These are phyloP conservation scores for Eriosoma lanigerum DNA, from an alignment of 1,140 invertebrate genomes.

Conservation along the genomic window DNA sequence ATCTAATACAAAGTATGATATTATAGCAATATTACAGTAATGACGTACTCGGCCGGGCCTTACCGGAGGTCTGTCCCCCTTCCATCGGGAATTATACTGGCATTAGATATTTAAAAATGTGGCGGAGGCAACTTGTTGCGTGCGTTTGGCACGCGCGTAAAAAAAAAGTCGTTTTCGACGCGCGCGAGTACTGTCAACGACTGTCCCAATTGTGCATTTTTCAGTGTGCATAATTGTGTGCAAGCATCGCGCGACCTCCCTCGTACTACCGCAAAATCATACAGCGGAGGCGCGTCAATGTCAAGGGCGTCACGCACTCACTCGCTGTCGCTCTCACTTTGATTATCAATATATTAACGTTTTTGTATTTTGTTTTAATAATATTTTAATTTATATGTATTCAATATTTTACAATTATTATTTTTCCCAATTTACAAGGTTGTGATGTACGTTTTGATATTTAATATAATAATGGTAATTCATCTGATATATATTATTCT, in stretches of 20 bases:
- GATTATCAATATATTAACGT: too few relatives aligned
- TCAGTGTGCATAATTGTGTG: background rate
- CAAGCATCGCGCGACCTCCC: background rate
- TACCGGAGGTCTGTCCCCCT: background rate
- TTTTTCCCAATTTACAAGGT: too few relatives aligned
- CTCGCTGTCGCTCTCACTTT: background rate
- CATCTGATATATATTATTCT: too few relatives aligned
- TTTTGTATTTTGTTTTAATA: too few relatives aligned
- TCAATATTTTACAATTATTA: too few relatives aligned
- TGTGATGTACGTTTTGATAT: too few relatives aligned
- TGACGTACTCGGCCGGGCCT: background rate
- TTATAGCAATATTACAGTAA: too few relatives aligned
- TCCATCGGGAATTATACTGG: background rate
- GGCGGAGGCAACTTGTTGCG: background rate
- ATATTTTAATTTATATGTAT: too few relatives aligned
- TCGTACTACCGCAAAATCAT: background rate
- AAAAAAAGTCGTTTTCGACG: background rate
- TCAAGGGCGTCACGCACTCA: background rate
- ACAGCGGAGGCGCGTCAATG: background rate
- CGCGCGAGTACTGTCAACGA: too few relatives aligned
- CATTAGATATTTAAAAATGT: background rate
- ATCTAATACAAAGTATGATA: too few relatives aligned
- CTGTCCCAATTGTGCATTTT: background rate
- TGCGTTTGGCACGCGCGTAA: constrained; percentile 1
- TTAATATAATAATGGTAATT: too few relatives aligned